Base-by-base conservation (phyloP, 2,797 vertebrate genomes). In the Alfaro cultratus region DNA sequence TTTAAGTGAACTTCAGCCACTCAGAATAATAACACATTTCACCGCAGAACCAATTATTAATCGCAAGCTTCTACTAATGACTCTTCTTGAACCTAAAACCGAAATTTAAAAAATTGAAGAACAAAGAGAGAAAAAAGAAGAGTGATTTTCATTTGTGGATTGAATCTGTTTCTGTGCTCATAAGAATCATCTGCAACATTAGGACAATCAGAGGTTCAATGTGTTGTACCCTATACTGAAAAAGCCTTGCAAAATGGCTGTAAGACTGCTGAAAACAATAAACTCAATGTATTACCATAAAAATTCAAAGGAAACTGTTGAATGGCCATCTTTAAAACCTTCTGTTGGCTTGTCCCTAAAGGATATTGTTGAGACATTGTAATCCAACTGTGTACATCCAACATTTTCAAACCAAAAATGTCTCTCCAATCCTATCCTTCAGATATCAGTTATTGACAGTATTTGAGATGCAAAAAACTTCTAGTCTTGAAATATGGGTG, bases 401-500 rank as follows among this genome's bases (percentile, higher is more conserved):
- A 26, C 36, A 43, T 15, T 70, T 70, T 26, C 18, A n/a, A 15
- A n/a, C 12, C 13, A 70, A 43, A 70, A n/a, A 43, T 45, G 41
- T 41, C 26, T 71, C 13, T 26, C 41, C n/a, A 41, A 41, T 41
- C 36, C 18, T 43, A 68, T 11, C 11, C 34, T 9, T 9, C 16
- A 62, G 29, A 62, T 62, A 21, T 7, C 1, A 67, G 1, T 67
- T 67, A 57, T 43, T 29, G 3, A 29, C 6, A 49, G 9, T 29
- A 39, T 29, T 41, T 36, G 5, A 51, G 31, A 23, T n/a, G 4
- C 11, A 46, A 60, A 46, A 7, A 10, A 68, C 29, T n/a, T 21
- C 6, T 68, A 12, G 15, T 80, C 74, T 47, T 83, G 83, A 79
- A 83, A 90, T 72, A 84, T 79, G 73, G 90, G 71, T 85, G 77